These are phyloP conservation scores for Samia ricini DNA, from an alignment of 1,140 invertebrate genomes.

Conservation along the genomic window DNA sequence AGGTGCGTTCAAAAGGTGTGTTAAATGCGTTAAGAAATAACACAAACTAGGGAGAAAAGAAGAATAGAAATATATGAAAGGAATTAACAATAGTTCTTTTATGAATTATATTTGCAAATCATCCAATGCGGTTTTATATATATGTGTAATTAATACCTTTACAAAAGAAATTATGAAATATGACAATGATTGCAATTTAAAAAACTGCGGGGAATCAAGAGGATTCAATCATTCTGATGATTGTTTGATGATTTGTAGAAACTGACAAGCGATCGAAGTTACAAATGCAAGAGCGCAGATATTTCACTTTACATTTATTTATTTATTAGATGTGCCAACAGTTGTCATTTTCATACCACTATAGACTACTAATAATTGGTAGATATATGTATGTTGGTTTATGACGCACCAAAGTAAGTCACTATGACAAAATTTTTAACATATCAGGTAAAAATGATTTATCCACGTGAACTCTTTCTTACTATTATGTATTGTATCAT, in stretches of 20 bases:
- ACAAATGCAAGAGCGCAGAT: not conserved
- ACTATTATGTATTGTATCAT: no score
- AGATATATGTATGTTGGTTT: no score
- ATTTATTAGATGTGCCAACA: not conserved
- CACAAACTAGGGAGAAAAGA: no score
- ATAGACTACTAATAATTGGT: no score
- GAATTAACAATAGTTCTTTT: not conserved
- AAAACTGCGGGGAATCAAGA: constrained; percentile 25
- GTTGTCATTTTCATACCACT: no score
- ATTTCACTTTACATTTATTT: not conserved
- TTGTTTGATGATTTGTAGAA: not conserved
- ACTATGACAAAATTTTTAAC: no score
- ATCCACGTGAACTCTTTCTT: no score
- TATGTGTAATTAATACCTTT: constrained; percentile 26
- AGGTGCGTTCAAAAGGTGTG: no score
- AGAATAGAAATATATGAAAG: not conserved
- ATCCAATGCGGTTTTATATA: constrained; percentile 11
- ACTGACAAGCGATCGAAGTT: not conserved
- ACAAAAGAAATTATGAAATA: constrained; percentile 21
- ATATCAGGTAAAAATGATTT: no score
- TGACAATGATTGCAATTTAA: constrained; percentile 33
- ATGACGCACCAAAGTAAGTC: no score
- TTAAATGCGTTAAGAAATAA: no score
- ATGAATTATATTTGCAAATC: not conserved
- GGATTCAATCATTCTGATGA: constrained; percentile 10